Evolutionary conservation across 2,797 vertebrate species (phyloP).

Genomic region (Eulemur mongoz): DNA sequence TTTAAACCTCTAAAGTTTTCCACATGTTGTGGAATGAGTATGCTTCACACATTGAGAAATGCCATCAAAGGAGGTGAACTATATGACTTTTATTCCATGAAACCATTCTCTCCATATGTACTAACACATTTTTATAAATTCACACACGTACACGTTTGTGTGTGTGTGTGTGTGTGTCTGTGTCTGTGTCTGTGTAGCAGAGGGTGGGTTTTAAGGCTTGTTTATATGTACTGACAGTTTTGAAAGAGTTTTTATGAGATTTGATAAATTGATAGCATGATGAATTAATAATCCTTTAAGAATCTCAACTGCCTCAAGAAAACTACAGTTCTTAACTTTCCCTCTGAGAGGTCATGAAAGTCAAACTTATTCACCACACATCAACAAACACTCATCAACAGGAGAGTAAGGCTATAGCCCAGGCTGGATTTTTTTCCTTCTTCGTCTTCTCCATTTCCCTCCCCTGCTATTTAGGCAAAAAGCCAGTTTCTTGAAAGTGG

Average conservation of each 20-base stretch:
- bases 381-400: constrained; percentile 53
- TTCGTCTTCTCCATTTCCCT: background rate
- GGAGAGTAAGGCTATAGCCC: background rate
- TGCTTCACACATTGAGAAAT: background rate
- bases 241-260: constrained; percentile 10
- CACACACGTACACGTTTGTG: background rate
- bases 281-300: constrained; percentile 50
- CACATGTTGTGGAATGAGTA: background rate
- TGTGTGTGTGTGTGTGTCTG: background rate
- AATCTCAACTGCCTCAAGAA: constrained; percentile 22
- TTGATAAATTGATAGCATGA: constrained; percentile 3
- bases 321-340: constrained; percentile 30
- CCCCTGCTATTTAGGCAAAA: constrained; percentile 41
- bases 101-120: background rate
- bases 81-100: background rate
- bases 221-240: constrained; percentile 8
- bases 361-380: constrained; percentile 25
- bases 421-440: background rate
- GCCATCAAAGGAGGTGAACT: background rate
- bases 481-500: constrained; percentile 27
- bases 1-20: background rate
- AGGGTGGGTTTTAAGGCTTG: background rate
- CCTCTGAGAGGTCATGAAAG: constrained; percentile 44
- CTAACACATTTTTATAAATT: background rate
- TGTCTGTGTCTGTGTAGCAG: background rate